Evolutionary conservation across 2,113 vertebrate species (phyloP).

Genomic region (Progne subis): DNA sequence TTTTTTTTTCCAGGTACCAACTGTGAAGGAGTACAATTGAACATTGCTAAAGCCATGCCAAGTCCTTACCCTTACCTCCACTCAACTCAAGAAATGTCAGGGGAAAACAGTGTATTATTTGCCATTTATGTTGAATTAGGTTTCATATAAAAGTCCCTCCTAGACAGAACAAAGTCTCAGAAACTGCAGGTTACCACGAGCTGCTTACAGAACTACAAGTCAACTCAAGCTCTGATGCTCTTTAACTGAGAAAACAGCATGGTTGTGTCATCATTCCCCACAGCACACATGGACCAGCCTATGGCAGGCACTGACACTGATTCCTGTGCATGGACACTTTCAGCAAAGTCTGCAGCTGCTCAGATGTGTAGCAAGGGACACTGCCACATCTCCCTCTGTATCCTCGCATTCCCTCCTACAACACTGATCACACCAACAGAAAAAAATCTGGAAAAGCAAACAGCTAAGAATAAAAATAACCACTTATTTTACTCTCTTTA

Average conservation of each 20-base stretch:
- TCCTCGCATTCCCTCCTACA: neutral
- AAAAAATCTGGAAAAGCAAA: neutral
- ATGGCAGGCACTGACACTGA: neutral
- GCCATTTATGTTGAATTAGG: neutral
- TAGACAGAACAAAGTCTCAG: neutral
- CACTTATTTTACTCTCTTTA: neutral
- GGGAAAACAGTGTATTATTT: neutral
- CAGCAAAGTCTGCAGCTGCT: neutral
- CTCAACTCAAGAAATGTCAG: neutral
- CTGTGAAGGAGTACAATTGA: neutral
- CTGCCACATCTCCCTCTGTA: fast-evolving
- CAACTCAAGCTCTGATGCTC: neutral
- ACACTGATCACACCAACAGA: neutral
- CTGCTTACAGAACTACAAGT: neutral
- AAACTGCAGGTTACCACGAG: neutral
- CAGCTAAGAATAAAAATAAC: neutral
- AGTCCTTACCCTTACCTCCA: neutral
- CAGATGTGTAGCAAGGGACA: neutral
- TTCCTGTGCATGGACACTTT: fast-evolving
- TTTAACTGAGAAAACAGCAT: neutral
- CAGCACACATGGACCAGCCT: fast-evolving
- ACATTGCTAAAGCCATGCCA: neutral
- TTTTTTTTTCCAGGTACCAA: neutral
- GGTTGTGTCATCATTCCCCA: fast-evolving
- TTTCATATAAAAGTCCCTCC: neutral